phyloP scores from a whole-genome alignment of 2,113 vertebrate genomes.

The Sapayoa aenigma region DNA sequence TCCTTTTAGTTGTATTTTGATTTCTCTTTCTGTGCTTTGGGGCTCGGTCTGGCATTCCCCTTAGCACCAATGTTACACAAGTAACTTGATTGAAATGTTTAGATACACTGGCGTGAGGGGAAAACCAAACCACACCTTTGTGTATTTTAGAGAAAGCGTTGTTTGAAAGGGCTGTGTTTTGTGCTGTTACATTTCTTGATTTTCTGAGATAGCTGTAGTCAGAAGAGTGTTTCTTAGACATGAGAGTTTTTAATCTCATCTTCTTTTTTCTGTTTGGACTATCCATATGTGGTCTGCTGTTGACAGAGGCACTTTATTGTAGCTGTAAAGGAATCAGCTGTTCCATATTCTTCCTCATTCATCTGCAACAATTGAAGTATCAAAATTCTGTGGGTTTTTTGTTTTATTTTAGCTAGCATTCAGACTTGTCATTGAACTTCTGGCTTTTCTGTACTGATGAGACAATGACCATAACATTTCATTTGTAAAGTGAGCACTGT shows the following conservation, averaged over 20 bases:
- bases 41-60: not conserved
- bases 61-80: fast-evolving
- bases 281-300: fast-evolving
- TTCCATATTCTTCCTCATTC: not conserved
- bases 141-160: not conserved
- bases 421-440: not conserved
- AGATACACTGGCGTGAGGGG: fast-evolving
- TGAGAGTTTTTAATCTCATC: not conserved
- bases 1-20: not conserved
- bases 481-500: not conserved
- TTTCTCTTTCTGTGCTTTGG: not conserved
- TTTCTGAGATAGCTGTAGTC: not conserved
- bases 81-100: not conserved
- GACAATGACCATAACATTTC: not conserved
- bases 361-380: not conserved
- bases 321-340: not conserved
- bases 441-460: not conserved
- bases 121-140: not conserved
- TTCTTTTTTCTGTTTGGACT: not conserved
- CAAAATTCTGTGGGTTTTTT: not conserved
- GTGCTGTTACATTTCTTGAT: not conserved
- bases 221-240: not conserved
- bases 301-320: not conserved
- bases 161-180: not conserved
- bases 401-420: not conserved